phyloP scores from a whole-genome alignment of 2,113 vertebrate species.

The Malurus melanocephalus region DNA sequence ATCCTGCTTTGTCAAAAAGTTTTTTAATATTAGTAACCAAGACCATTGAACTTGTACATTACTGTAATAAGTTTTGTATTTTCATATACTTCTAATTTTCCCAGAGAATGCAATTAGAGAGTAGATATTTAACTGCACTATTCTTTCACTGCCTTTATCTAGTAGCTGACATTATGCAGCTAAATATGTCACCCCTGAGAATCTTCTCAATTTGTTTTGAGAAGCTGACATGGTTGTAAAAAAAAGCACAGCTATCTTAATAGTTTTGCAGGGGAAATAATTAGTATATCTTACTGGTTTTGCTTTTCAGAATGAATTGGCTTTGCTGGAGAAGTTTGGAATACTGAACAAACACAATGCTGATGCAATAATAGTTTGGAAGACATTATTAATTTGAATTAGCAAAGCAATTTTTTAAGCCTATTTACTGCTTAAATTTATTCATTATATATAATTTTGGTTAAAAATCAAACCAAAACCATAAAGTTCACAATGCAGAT shows the following conservation, averaged over 20 bases:
- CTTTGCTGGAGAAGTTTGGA: not conserved
- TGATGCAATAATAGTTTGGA: not conserved
- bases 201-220: not conserved
- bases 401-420: not conserved
- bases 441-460: not conserved
- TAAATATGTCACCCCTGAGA: slow-evolving; percentile 24
- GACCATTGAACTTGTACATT: not conserved
- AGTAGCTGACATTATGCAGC: not conserved
- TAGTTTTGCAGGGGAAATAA: not conserved
- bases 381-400: not conserved
- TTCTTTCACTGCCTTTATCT: not conserved
- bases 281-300: not conserved
- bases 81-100: not conserved
- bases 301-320: slow-evolving; percentile 30
- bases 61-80: not conserved
- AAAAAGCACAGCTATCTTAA: not conserved
- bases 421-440: not conserved
- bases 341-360: not conserved
- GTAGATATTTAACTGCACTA: not conserved
- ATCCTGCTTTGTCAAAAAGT: not conserved
- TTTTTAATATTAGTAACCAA: not conserved
- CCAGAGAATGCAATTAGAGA: not conserved
- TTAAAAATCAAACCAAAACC: not conserved
- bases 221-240: not conserved
- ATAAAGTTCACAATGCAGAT: not conserved